Evolutionary conservation across 2,113 vertebrate species (phyloP).

Genomic region (Isurus oxyrinchus): DNA sequence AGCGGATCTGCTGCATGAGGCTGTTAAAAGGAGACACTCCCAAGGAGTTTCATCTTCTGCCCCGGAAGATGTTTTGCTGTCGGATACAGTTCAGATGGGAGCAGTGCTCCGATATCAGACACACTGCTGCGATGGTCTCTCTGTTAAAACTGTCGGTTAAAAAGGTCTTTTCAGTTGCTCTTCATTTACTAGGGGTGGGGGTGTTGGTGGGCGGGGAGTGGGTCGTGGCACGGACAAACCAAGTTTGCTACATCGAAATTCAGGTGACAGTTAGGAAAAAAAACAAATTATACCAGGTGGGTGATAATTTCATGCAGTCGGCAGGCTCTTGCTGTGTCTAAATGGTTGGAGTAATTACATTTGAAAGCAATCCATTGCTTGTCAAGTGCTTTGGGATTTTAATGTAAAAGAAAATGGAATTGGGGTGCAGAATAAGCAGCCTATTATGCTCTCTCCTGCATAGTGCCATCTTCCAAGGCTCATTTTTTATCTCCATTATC

Average conservation of each 20-base stretch:
- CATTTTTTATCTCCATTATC: not conserved
- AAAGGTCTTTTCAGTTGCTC: not conserved
- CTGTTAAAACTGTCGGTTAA: not conserved
- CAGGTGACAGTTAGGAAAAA: not conserved
- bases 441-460: not conserved
- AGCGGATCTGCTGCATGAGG: not conserved
- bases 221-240: not conserved
- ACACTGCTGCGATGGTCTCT: not conserved
- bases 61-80: not conserved
- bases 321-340: not conserved
- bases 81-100: not conserved
- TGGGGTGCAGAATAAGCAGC: not conserved
- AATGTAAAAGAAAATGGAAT: not conserved
- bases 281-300: not conserved
- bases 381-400: not conserved
- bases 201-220: not conserved
- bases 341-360: not conserved
- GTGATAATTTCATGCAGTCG: not conserved
- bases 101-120: not conserved
- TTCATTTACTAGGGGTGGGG: not conserved
- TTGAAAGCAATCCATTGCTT: not conserved
- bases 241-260: not conserved
- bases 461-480: not conserved
- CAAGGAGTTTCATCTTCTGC: not conserved
- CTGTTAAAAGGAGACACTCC: not conserved